Conservation (phyloP, 2,888 invertebrate genomes). For the Corbicula japonica region DNA sequence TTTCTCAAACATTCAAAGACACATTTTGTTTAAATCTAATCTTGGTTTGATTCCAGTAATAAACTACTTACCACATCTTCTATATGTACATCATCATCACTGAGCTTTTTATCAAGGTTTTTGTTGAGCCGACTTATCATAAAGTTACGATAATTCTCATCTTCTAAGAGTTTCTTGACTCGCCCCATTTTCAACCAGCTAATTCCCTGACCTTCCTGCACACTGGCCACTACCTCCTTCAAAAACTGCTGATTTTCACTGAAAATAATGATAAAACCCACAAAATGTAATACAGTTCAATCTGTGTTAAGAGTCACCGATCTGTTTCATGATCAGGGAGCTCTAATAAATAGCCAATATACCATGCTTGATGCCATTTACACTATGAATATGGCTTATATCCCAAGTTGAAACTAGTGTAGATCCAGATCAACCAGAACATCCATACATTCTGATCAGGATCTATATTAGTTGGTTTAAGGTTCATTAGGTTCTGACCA, state of each 20-base stretch:
- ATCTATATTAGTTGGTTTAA: too few relatives aligned
- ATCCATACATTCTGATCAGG: too few relatives aligned
- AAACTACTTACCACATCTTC: conserved; percentile 95
- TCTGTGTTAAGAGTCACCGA: background rate
- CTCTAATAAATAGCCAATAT: too few relatives aligned
- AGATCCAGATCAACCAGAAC: too few relatives aligned
- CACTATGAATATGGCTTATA: too few relatives aligned
- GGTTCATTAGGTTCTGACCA: too few relatives aligned
- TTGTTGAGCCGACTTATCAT: conserved; percentile 97
- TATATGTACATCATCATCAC: conserved; percentile 93
- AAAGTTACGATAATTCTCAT: conserved; percentile 98
- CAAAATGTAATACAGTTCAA: background rate
- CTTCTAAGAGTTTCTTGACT: conserved; percentile 98
- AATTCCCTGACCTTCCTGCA: conserved; percentile 96
- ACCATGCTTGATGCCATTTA: too few relatives aligned
- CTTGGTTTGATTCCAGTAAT: background rate
- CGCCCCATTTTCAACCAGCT: conserved; percentile 98
- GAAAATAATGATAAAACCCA: conserved; percentile 34
- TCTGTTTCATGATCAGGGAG: background rate
- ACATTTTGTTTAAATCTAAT: too few relatives aligned
- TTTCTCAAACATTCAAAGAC: too few relatives aligned
- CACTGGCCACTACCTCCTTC: conserved; percentile 95
- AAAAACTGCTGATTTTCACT: conserved; percentile 97
- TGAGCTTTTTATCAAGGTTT: conserved; percentile 95
- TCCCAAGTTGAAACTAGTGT: too few relatives aligned